A percentile compares a stretch with the other conserved stretches of the same genome.
Evolutionary conservation across 2,888 invertebrate species (phyloP).

Genomic region (Ectemnius cavifrons): DNA sequence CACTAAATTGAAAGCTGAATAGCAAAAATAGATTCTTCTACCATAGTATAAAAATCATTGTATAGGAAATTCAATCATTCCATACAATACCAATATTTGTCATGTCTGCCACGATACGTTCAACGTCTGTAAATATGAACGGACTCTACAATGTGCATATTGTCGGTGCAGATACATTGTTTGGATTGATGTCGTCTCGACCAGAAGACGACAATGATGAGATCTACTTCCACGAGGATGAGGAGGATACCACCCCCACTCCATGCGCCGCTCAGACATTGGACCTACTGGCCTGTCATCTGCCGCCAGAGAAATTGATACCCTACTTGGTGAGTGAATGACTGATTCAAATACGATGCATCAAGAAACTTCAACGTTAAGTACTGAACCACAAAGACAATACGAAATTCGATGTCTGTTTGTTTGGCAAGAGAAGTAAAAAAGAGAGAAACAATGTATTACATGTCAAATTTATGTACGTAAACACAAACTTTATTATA

Average conservation of each 20-base stretch:
- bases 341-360: not conserved
- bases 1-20: too few relatives aligned
- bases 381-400: too few relatives aligned
- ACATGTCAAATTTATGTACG: too few relatives aligned
- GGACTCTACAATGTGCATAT: too few relatives aligned
- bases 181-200: conserved; percentile 84
- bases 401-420: too few relatives aligned
- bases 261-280: conserved; percentile 87
- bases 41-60: too few relatives aligned
- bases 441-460: not conserved
- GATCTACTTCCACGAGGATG: conserved; percentile 83
- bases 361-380: not conserved
- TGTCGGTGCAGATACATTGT: conserved; percentile 80
- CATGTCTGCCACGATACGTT: too few relatives aligned
- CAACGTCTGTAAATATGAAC: too few relatives aligned
- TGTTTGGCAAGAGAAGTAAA: not conserved
- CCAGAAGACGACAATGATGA: conserved; percentile 83
- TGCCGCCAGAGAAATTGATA: conserved; percentile 88
- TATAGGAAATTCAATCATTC: too few relatives aligned
- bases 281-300: conserved; percentile 85
- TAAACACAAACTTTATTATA: too few relatives aligned
- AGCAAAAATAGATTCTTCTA: too few relatives aligned
- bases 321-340: conserved; percentile 82
- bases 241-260: conserved; percentile 82
- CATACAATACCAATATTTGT: too few relatives aligned